Percentiles rank a stretch among this genome's conserved stretches.
phyloP scores from a whole-genome alignment of 2,797 vertebrate genomes.

The Myotis vivesi region DNA sequence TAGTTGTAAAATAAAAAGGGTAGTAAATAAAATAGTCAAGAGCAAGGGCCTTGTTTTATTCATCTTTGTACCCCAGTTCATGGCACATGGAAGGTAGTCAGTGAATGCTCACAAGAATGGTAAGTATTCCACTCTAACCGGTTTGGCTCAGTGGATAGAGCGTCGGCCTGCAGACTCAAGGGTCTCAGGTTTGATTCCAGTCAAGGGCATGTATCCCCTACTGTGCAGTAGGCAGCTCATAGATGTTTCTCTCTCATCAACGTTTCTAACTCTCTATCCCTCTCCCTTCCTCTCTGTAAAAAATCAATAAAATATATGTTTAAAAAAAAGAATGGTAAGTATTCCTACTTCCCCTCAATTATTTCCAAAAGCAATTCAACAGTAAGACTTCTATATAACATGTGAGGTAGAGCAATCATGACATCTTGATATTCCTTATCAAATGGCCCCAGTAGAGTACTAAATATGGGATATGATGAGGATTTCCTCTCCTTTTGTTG shows the following conservation, averaged over 20 bases:
- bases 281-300: no score
- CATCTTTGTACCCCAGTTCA: neutral
- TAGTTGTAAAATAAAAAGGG: neutral
- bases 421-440: neutral
- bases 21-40: neutral
- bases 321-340: neutral
- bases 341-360: neutral
- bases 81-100: neutral
- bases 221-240: no score
- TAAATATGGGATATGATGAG: neutral
- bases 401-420: neutral
- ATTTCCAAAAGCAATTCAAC: conserved; percentile 4
- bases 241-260: no score
- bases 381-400: neutral
- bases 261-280: no score
- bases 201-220: no score
- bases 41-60: neutral
- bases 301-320: no score
- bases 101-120: neutral
- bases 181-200: no score
- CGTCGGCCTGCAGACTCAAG: no score
- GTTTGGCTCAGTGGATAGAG: no score
- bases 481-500: neutral
- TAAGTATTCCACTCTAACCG: neutral
- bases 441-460: neutral